Evolutionary conservation across 2,113 vertebrate species (phyloP).

Genomic region (Reinhardtius hippoglossoides): DNA sequence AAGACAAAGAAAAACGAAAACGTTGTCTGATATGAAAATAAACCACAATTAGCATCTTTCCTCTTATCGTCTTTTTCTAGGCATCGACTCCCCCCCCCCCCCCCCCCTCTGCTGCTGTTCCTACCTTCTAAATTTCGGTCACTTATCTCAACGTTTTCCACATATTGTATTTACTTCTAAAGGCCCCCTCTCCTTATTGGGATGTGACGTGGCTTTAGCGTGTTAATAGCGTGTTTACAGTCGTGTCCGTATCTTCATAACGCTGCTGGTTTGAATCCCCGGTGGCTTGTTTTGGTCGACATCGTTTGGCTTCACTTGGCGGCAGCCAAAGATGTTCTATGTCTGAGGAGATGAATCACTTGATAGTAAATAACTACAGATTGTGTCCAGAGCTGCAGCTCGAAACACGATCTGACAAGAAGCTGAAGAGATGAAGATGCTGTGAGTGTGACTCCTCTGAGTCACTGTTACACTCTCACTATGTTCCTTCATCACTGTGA

Average conservation of each 20-base stretch:
- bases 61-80: constrained; percentile 23
- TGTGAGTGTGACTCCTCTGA: neutral
- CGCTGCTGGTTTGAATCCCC: constrained; percentile 10
- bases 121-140: too few relatives aligned
- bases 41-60: constrained; percentile 52
- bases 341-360: constrained; percentile 53
- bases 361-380: constrained; percentile 53
- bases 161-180: too few relatives aligned
- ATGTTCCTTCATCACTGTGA: neutral
- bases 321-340: constrained; percentile 46
- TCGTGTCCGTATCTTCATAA: neutral
- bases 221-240: constrained; percentile 14
- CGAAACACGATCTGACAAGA: neutral
- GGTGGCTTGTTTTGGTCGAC: neutral
- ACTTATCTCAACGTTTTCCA: too few relatives aligned
- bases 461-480: neutral
- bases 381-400: constrained; percentile 24
- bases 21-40: constrained; percentile 36
- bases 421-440: neutral
- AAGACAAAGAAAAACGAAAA: constrained; percentile 16
- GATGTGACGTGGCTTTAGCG: neutral
- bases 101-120: too few relatives aligned
- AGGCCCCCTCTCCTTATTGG: too few relatives aligned
- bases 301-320: constrained; percentile 28
- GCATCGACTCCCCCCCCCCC: neutral